Percentiles rank a stretch among this genome's conserved stretches.
These are phyloP conservation scores for Ceratina japonica DNA, from an alignment of 1,140 invertebrate genomes.

Conservation along the genomic window DNA sequence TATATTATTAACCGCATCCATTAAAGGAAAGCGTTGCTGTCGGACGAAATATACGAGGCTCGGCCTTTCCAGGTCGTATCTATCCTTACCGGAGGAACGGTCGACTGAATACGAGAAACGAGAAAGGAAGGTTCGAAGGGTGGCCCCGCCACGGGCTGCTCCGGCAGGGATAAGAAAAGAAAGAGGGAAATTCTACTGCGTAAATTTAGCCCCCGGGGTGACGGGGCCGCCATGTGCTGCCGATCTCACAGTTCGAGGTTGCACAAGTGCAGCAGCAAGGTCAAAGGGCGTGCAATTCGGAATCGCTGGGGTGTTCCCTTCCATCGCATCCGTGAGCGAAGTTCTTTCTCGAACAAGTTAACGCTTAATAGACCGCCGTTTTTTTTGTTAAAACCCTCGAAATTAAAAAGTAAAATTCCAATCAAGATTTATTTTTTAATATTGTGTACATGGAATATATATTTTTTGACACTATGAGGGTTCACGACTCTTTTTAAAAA, in stretches of 20 bases:
- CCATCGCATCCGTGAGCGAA: neutral
- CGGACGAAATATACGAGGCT: slow-evolving; percentile 70
- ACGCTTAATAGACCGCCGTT: no score
- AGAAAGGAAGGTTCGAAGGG: slow-evolving; percentile 34
- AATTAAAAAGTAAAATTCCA: no score
- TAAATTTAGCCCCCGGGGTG: slow-evolving; percentile 64
- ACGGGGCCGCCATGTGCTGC: slow-evolving; percentile 67
- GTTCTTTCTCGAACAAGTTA: neutral
- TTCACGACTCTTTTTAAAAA: no score
- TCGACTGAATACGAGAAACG: slow-evolving; percentile 46
- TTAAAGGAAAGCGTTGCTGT: slow-evolving; percentile 71
- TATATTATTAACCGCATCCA: slow-evolving; percentile 76
- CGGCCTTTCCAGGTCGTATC: slow-evolving; percentile 38
- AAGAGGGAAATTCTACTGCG: slow-evolving; percentile 60
- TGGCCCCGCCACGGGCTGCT: slow-evolving; percentile 32
- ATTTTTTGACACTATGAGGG: no score
- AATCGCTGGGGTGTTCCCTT: neutral
- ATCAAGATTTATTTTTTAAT: no score
- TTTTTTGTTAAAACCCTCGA: no score
- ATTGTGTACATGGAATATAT: no score
- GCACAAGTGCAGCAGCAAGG: slow-evolving; percentile 63
- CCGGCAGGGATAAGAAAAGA: slow-evolving; percentile 47
- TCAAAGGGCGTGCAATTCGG: slow-evolving; percentile 54
- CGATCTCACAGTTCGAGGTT: slow-evolving; percentile 69
- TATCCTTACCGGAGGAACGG: slow-evolving; percentile 42